Evolutionary conservation across 2,797 vertebrate genomes (phyloP), one percentile per base, ranked within the genome.

Genomic region (Bufotes viridis): DNA sequence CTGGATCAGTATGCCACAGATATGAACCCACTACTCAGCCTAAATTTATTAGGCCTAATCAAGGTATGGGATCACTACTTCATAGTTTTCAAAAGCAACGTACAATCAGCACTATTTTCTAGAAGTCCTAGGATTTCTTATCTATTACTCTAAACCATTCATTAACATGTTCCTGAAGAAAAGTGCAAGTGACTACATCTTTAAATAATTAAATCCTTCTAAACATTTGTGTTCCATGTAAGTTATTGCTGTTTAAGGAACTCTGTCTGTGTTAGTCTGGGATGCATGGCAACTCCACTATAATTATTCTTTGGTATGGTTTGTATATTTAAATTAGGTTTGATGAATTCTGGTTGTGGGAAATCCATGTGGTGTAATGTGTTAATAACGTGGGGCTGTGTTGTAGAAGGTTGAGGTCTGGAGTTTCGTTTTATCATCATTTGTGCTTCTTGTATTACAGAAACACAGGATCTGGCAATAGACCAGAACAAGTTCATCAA

Each of bases 321-420:
- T 82, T 87, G 85, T 89, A 89, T 89, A 89, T 81, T 87, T 86
- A 5, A 61, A 67, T 82, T 82, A 70, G 70, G 49, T 78, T 74
- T 84, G 82, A 88, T 88, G 76, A 85, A 85, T 88, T 67, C 81
- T 83, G 58, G 24, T 78, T 29, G 42, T 61, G 49, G 79, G 51
- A 81, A 78, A 34, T 55, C 24, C 26, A 14, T 85, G 84, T 65
- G 60, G 34, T 51, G 58, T 42, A 18, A 26, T 1, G 34, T 53
- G 24, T 20, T 78, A 86, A 79, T 20, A 34, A 7, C 24, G 15
- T 1, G 12, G 60, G 65, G n/a, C 15, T 26, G 61, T 63, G 34
- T 18, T 85, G 29, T 78, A 7, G 7, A 63, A 26, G 8, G 12
- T 85, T 78, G 34, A 57, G 18, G 20, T 53, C n/a, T 22, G n/a